phyloP scores from a whole-genome alignment of 1,140 invertebrate genomes.

The Drosophila albomicans region DNA sequence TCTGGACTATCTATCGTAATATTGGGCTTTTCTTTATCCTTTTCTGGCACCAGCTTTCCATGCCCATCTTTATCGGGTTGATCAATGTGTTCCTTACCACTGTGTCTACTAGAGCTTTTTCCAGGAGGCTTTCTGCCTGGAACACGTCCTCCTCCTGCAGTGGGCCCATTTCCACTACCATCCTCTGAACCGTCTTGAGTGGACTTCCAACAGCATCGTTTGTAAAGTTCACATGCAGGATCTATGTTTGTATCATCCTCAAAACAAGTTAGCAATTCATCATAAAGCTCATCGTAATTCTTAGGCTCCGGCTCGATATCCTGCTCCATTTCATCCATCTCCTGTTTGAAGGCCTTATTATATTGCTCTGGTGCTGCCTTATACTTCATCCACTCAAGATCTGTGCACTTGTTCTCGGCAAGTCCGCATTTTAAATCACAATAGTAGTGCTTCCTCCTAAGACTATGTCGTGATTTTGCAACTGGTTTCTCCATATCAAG shows the following conservation, averaged over 20 bases:
- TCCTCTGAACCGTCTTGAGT: neutral
- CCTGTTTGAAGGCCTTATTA: conserved; percentile 14
- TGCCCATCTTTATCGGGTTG: conserved; percentile 32
- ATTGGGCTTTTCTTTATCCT: neutral
- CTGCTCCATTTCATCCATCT: neutral
- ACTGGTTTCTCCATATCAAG: conserved; percentile 29
- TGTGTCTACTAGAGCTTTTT: neutral
- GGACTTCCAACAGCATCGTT: conserved; percentile 42
- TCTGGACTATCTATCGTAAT: neutral
- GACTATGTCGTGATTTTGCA: conserved; percentile 4
- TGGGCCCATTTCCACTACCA: neutral
- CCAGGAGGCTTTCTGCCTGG: neutral
- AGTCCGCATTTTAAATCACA: conserved; percentile 35
- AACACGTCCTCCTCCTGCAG: neutral
- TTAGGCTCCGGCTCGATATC: conserved; percentile 34
- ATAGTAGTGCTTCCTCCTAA: conserved; percentile 25
- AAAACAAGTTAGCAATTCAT: conserved; percentile 49
- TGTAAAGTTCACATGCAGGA: conserved; percentile 10
- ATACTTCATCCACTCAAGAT: conserved; percentile 46
- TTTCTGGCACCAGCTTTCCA: neutral
- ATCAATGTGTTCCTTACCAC: neutral
- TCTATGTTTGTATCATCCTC: neutral
- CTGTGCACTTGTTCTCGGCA: conserved; percentile 49
- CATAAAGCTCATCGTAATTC: conserved; percentile 65
- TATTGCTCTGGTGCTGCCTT: neutral